phyloP scores from a whole-genome alignment of 2,797 vertebrate species.

The Natrix natrix region DNA sequence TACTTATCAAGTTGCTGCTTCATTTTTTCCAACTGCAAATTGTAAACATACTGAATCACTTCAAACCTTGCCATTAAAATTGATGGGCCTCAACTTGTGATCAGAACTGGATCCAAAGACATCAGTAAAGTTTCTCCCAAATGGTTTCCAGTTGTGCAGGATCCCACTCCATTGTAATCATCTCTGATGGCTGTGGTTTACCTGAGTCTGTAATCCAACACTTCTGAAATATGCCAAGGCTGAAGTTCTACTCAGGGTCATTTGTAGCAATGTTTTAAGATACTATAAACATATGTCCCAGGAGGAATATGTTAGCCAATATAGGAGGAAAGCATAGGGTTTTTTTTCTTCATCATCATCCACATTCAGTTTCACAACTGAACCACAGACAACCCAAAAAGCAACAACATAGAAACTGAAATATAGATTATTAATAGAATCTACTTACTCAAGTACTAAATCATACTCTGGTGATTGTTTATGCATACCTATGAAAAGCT shows the following conservation, averaged over 20 bases:
- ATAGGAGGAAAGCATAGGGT: background rate
- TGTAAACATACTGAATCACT: background rate
- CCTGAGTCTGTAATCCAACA: background rate
- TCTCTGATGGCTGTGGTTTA: background rate
- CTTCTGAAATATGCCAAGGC: background rate
- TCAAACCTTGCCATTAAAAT: background rate
- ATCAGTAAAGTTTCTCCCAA: background rate
- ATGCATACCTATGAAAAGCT: background rate
- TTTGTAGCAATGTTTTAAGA: background rate
- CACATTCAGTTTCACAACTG: background rate
- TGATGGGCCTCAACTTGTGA: background rate
- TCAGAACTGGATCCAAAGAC: background rate
- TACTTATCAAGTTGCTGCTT: conserved; percentile 41
- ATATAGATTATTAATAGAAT: background rate
- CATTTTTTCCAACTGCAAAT: conserved; percentile 12
- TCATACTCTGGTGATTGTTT: background rate
- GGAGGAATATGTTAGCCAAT: background rate
- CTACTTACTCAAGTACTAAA: background rate
- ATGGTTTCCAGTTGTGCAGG: background rate
- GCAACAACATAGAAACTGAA: background rate
- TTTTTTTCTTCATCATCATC: background rate
- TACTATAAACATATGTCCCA: background rate
- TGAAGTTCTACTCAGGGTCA: background rate
- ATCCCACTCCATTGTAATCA: background rate
- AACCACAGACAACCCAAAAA: background rate